A percentile compares a stretch with the other conserved stretches of the same genome.
These are phyloP conservation scores for Leguminivora glycinivorella DNA, from an alignment of 1,140 invertebrate genomes.

Conservation along the genomic window DNA sequence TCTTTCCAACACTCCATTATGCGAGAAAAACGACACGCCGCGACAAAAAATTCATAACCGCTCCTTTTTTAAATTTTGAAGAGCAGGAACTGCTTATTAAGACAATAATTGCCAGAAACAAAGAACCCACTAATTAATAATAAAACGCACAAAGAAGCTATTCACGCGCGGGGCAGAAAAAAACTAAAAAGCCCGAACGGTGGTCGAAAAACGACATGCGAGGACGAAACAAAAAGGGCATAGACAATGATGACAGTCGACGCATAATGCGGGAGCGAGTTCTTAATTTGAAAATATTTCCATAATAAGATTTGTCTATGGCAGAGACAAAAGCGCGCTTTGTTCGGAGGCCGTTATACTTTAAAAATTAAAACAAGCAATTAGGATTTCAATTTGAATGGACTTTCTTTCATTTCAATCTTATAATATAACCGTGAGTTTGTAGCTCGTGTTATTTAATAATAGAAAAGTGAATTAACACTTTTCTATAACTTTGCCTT, in stretches of 20 bases:
- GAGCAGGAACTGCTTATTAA: constrained; percentile 77
- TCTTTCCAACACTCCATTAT: constrained; percentile 77
- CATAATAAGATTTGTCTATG: constrained; percentile 79
- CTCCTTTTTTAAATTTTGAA: constrained; percentile 64
- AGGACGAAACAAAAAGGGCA: constrained; percentile 73
- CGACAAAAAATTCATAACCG: constrained; percentile 41
- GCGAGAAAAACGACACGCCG: constrained; percentile 39
- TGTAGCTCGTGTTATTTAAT: too few relatives aligned
- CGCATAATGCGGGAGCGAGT: constrained; percentile 76
- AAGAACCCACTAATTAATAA: constrained; percentile 78
- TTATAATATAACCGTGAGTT: background rate
- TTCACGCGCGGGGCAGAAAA: constrained; percentile 75
- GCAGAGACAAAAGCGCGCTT: constrained; percentile 69
- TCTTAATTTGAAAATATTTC: constrained; percentile 79
- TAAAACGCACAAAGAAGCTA: constrained; percentile 78
- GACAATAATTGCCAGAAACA: constrained; percentile 79
- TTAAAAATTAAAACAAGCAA: constrained; percentile 69
- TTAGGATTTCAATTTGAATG: constrained; percentile 43
- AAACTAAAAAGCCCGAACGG: constrained; percentile 75
- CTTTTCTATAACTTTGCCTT: too few relatives aligned
- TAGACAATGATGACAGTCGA: constrained; percentile 78
- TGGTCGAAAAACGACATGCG: constrained; percentile 78
- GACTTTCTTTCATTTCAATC: background rate
- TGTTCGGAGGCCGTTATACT: constrained; percentile 71
- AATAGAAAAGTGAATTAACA: too few relatives aligned